These are phyloP conservation scores for Holacanthus passer DNA, from an alignment of 2,113 vertebrate genomes.

Conservation along the genomic window DNA sequence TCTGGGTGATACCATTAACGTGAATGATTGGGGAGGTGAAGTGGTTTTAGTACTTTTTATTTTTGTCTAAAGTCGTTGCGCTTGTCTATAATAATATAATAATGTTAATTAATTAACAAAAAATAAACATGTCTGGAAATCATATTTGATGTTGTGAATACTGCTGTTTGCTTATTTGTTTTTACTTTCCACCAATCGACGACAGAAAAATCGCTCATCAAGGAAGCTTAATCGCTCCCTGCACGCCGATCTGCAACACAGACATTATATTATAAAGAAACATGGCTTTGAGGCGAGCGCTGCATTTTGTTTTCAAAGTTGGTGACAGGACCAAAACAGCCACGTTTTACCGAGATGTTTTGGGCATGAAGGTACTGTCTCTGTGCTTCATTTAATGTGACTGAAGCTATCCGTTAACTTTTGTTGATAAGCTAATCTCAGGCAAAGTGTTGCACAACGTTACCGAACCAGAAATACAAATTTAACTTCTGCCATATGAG, in stretches of 20 bases:
- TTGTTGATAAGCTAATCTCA: background rate
- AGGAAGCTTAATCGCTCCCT: conserved; percentile 52
- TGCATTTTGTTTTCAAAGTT: conserved; percentile 98
- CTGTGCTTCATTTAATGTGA: background rate
- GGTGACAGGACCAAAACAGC: conserved; percentile 87
- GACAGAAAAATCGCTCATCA: conserved; percentile 61
- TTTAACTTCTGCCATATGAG: background rate
- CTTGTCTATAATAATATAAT: rapidly evolving
- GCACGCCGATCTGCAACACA: rapidly evolving
- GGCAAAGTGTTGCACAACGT: background rate
- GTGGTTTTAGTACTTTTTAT: background rate
- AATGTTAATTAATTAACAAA: background rate
- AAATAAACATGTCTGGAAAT: rapidly evolving
- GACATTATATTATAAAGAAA: background rate
- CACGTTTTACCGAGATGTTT: conserved; percentile 91
- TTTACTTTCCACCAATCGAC: conserved; percentile 42
- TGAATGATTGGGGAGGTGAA: background rate
- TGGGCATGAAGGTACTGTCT: conserved; percentile 91
- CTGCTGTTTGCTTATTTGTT: background rate
- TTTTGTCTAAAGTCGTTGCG: rapidly evolving
- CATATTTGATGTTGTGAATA: background rate
- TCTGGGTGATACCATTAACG: conserved; percentile 35
- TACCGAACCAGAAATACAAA: rapidly evolving
- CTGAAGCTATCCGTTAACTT: background rate
- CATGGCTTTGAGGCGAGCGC: conserved; percentile 83